Conservation (phyloP, 2,888 invertebrate genomes). For the Diogma glabrata region DNA sequence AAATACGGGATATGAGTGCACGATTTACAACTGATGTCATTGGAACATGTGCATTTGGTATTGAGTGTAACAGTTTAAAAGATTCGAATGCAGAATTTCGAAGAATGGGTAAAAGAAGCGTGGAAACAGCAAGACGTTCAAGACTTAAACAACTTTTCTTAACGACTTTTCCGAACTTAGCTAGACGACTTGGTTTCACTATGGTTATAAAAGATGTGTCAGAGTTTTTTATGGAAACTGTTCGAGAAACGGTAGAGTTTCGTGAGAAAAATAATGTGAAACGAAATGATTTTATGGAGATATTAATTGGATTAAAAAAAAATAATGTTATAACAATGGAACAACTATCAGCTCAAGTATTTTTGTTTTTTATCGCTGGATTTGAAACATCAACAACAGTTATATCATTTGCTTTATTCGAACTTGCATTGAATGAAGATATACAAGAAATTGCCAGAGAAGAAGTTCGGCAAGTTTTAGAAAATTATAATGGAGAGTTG, state of each 20-base stretch:
- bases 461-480: constrained; percentile 31
- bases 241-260: constrained; percentile 31
- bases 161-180: background rate
- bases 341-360: constrained; percentile 31
- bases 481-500: constrained; percentile 28
- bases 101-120: constrained; percentile 21
- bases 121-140: constrained; percentile 17
- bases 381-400: constrained; percentile 38
- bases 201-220: background rate
- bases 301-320: background rate
- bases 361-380: constrained; percentile 38
- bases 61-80: constrained; percentile 37
- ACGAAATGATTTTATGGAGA: constrained; percentile 38
- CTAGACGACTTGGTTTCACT: background rate
- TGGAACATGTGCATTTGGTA: constrained; percentile 33
- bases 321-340: constrained; percentile 24
- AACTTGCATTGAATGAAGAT: constrained; percentile 35
- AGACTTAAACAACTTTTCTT: background rate
- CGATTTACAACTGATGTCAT: constrained; percentile 36
- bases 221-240: constrained; percentile 25
- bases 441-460: constrained; percentile 29
- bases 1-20: constrained; percentile 28
- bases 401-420: constrained; percentile 33
- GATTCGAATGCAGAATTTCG: constrained; percentile 33
- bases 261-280: constrained; percentile 29